Evolutionary conservation across 2,888 invertebrate species (phyloP).

Genomic region (Venusia cambrica): DNA sequence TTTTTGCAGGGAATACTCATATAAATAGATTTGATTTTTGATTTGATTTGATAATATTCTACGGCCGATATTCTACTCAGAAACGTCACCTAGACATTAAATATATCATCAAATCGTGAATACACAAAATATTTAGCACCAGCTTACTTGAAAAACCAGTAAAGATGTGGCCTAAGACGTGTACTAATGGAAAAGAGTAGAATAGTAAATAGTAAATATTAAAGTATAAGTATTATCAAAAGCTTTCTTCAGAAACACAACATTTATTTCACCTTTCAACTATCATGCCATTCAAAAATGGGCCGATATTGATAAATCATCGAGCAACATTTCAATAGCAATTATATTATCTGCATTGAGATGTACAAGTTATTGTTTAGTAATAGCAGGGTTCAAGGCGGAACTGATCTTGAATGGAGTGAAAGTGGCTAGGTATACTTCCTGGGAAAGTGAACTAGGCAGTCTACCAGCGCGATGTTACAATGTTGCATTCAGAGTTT

Average conservation of each 20-base stretch:
- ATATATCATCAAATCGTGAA: no score
- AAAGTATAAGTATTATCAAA: no score
- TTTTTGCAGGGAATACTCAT: no score
- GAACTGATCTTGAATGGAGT: slow-evolving; percentile 76
- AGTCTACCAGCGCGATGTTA: slow-evolving; percentile 11
- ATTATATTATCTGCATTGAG: slow-evolving; percentile 38
- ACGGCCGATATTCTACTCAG: no score
- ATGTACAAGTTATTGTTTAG: slow-evolving; percentile 47
- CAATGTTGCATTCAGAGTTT: slow-evolving; percentile 16
- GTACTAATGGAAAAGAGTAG: slow-evolving; percentile 9
- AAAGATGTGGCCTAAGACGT: no score
- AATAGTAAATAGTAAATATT: slow-evolving; percentile 9
- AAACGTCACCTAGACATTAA: no score
- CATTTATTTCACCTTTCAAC: no score
- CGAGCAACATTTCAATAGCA: slow-evolving; percentile 22
- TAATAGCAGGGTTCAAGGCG: slow-evolving; percentile 44
- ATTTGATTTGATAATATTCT: no score
- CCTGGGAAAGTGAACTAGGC: slow-evolving; percentile 70
- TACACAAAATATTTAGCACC: no score
- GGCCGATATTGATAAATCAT: slow-evolving; percentile 12
- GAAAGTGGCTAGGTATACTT: slow-evolving; percentile 73
- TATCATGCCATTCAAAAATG: slow-evolving; percentile 11
- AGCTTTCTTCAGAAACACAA: no score
- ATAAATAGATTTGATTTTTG: no score
- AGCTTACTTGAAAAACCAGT: no score